Evolutionary conservation across 2,888 invertebrate species (phyloP), one percentile per base, ranked within the genome.

Genomic region (Leuctra nigra): DNA sequence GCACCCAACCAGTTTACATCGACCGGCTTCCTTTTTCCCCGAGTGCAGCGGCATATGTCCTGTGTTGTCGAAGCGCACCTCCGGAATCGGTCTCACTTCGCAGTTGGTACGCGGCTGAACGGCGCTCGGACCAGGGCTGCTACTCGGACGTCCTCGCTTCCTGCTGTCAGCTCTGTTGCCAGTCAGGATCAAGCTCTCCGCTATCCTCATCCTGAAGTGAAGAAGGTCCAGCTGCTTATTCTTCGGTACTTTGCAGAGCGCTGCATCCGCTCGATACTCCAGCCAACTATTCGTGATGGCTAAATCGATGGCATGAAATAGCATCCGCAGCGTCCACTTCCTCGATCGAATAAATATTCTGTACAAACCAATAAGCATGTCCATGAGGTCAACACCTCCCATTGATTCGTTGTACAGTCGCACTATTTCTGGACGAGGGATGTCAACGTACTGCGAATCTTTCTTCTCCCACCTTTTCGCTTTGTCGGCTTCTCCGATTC

Each of bases 381-480:
- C 36, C 13, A 6, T 3, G 3, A 36, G 13, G 14, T 36, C 36
- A 7, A 36, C 36, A 13, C 36, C 41, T 18, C 46, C 22, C 46
- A 46, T 29, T 2, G 11, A 13, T 11, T 46, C 6, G 9, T 23
- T 46, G 23, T 53, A 53, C 2, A 22, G 16, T 56, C 58, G 59
- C 20, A 66, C 59, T 18, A 63, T 61, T 60, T 64, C 61, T 16
- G 65, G 63, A 39, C 64, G 55, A 33, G 35, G n/a, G 33, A 68
- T 58, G 38, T 62, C 33, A 11, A 63, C 59, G 53, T 62, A 63
- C 36, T 59, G 52, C 24, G 63, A 62, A 13, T 53, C 9, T 36
- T 46, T 55, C 57, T 64, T 66, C 36, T 64, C 63, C 61, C 64
- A 67, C 22, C 65, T 57, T 25, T 39, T 61, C 52, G 59, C 63